phyloP scores from a whole-genome alignment of 1,140 invertebrate genomes.

The Chlorops oryzae region DNA sequence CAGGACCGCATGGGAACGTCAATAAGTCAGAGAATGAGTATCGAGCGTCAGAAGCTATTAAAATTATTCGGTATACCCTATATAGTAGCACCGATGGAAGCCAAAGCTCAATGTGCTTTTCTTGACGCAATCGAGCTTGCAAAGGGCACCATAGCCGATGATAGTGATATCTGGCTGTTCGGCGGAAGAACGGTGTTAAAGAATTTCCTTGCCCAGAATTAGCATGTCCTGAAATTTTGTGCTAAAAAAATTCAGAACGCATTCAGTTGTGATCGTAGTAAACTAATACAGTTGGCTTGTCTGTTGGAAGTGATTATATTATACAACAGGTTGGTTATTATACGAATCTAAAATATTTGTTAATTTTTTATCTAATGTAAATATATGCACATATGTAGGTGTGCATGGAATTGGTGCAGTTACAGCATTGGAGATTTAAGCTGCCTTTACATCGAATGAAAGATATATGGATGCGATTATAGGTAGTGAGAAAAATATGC shows the following conservation, averaged over 20 bases:
- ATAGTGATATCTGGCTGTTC: slow-evolving; percentile 98
- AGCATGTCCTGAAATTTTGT: slow-evolving; percentile 77
- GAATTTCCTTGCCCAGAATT: slow-evolving; percentile 92
- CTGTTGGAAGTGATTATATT: slow-evolving; percentile 99
- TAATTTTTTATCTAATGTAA: too few relatives aligned
- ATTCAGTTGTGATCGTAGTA: slow-evolving; percentile 66
- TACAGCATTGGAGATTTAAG: slow-evolving; percentile 90
- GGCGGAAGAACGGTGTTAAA: slow-evolving; percentile 91
- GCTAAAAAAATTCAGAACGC: slow-evolving; percentile 69
- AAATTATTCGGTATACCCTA: slow-evolving; percentile 92
- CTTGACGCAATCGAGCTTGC: slow-evolving; percentile 71
- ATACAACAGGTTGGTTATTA: slow-evolving; percentile 64
- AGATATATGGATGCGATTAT: too few relatives aligned
- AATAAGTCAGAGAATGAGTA: slow-evolving; percentile 83
- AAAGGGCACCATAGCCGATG: slow-evolving; percentile 90
- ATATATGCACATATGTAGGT: slow-evolving; percentile 43
- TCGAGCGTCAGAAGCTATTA: slow-evolving; percentile 86
- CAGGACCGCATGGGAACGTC: slow-evolving; percentile 75
- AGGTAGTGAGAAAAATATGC: too few relatives aligned
- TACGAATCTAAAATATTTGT: too few relatives aligned
- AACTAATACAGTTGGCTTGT: slow-evolving; percentile 83
- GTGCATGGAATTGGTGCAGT: slow-evolving; percentile 89
- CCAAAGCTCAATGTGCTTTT: slow-evolving; percentile 97
- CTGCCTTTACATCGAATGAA: slow-evolving; percentile 79
- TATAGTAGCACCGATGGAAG: slow-evolving; percentile 91